Evolutionary conservation across 2,888 invertebrate species (phyloP), one percentile per base, ranked within the genome.

Genomic region (Tuta absoluta): DNA sequence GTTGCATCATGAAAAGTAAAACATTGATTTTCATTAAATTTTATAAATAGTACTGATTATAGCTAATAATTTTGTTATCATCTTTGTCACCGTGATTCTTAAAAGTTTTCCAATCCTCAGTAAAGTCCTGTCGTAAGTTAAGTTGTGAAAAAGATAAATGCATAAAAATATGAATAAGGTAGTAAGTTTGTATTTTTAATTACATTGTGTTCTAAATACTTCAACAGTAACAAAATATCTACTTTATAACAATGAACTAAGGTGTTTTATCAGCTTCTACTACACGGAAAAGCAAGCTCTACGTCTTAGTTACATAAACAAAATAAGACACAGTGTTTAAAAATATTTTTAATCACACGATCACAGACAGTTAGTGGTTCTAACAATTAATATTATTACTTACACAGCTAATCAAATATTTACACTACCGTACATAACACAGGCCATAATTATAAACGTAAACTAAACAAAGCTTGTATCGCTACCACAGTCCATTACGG

Each of bases 381-480:
- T 12, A 1, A 17, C 17, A 56, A 24, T 33, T 53, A 53, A 4
- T 24, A 53, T 53, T 17, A 49, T 64, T 66, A 56, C 45, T 68
- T 71, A 73, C 61, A 58, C 41, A 68, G 67, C 64, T 68, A 69
- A 49, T 66, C 65, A 67, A 75, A 76, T 76, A 77, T 76, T 78
- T 74, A 76, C 72, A 73, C 63, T 66, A 67, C 57, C 65, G 48
- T 10, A 19, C 61, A 48, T 17, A 48, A n/a, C 23, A 51, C 23
- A 21, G 23, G 10, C 17, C 21, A 48, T 23, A 21, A 51, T 45
- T 61, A n/a, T 61, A n/a, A 58, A 58, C 21, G 58, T 58, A 58
- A 58, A 58, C 62, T 53, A 12, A 17, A 2, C 41, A 24, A 41
- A 41, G 19, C 23, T 57, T n/a, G 33, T n/a, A 3, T n/a, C 1